Evolutionary conservation across 2,888 invertebrate genomes (phyloP), one percentile per base, ranked within the genome.

Genomic region (Cheilosia vernalis): DNA sequence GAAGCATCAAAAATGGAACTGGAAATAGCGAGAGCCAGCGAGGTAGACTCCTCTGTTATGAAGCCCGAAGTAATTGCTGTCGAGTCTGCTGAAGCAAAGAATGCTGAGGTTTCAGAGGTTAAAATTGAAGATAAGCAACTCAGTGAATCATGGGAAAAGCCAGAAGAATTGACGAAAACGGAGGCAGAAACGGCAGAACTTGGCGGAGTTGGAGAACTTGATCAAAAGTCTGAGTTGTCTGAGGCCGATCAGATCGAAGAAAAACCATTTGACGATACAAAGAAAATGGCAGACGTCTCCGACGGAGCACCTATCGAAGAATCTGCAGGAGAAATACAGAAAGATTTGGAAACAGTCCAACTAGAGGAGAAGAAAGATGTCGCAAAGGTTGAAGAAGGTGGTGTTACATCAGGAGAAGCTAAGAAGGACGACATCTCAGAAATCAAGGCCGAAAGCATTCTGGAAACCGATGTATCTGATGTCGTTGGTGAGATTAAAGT

Each of bases 401-500:
- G 19, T 3, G 21, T 47, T 13, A n/a, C 9, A 1, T 1, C 37
- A 2, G 17, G 4, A 2, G 58, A 70, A 37, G 24, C 9, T 13
- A 60, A 61, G 21, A 30, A 30, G 2, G 51, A 61, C 5, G 61
- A 61, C 7, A 42, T 27, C 0, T 72, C 51, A 9, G 53, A 40
- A 2, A 9, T 53, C 3, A 27, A 72, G n/a, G 1, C 42, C 1
- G 49, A 56, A 47, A 44, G 1, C 5, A 9, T 30, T 15, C 13
- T 13, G n/a, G 27, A 15, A 30, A 2, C 19, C 7, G 30, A 30
- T 4, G 87, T 88, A 51, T 69, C 87, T 0, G 61, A 89, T 10
- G 37, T 37, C 4, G 69, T 89, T 0, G 72, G 87, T 9, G 44
- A 49, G 2, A 87, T 69, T n/a, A 58, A 76, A 42, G 88, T 88